phyloP scores from a whole-genome alignment of 2,888 invertebrate genomes.

The Zonitis immaculata region DNA sequence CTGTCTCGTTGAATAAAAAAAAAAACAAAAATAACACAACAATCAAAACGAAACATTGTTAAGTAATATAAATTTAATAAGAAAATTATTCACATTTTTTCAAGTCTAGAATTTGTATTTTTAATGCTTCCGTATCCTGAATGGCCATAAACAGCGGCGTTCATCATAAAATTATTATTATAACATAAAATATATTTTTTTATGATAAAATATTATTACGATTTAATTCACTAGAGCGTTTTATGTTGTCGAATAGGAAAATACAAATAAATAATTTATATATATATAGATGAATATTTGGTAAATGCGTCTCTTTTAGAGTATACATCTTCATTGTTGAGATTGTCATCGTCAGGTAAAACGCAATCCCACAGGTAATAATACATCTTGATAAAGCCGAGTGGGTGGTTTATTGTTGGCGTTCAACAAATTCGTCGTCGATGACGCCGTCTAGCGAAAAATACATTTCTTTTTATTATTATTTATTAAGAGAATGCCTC shows the following conservation, averaged over 20 bases:
- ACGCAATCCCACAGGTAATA: slow-evolving; percentile 21
- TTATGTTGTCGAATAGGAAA: not conserved
- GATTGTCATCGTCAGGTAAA: slow-evolving; percentile 22
- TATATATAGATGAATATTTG: not conserved
- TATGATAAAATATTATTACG: slow-evolving; percentile 2
- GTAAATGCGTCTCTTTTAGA: slow-evolving; percentile 16
- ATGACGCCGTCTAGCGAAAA: not conserved
- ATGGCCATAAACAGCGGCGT: not conserved
- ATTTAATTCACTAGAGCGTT: slow-evolving; percentile 8
- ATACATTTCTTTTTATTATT: not conserved
- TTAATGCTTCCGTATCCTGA: not conserved
- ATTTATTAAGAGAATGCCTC: not conserved
- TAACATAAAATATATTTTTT: slow-evolving; percentile 5
- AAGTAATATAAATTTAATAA: too few species aligned
- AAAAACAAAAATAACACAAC: too few species aligned
- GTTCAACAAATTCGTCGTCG: slow-evolving; percentile 11
- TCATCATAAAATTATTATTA: not conserved
- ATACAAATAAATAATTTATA: too few species aligned
- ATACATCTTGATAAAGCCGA: slow-evolving; percentile 21
- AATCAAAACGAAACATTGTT: not conserved
- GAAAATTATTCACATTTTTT: too few species aligned
- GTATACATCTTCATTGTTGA: slow-evolving; percentile 22
- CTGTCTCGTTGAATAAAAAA: too few species aligned
- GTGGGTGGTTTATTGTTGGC: slow-evolving; percentile 16
- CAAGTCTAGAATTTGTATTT: not conserved